Evolutionary conservation across 2,113 vertebrate genomes (phyloP).

Genomic region (Alethe diademata): DNA sequence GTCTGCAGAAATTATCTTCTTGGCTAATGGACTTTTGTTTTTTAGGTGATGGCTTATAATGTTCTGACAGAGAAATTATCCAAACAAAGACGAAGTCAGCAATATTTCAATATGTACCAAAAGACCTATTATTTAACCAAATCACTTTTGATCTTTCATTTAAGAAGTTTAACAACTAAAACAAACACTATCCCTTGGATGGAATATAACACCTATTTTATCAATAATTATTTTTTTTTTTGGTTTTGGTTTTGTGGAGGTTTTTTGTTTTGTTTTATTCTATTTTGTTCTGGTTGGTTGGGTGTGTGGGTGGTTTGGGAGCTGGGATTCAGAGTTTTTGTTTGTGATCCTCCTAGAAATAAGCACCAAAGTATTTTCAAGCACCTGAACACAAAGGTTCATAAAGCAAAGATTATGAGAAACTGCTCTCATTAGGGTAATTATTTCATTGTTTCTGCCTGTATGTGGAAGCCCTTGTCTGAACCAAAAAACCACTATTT

Average conservation of each 20-base stretch:
- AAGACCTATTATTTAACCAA: neutral
- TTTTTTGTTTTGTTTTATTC: neutral
- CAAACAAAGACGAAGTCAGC: neutral
- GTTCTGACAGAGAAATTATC: neutral
- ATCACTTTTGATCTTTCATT: neutral
- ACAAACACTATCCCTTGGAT: neutral
- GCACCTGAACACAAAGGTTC: neutral
- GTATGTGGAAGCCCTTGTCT: neutral
- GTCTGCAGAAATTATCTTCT: neutral
- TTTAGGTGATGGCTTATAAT: neutral
- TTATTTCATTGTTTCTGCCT: neutral
- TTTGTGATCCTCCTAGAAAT: neutral
- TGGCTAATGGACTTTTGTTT: neutral
- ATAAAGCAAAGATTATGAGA: neutral
- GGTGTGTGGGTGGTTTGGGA: too few species aligned
- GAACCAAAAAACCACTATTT: neutral
- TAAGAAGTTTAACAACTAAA: neutral
- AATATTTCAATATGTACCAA: neutral
- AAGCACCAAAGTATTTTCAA: neutral
- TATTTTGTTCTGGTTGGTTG: too few species aligned
- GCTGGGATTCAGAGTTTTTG: fast-evolving
- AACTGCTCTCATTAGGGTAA: neutral
- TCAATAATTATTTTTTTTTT: fast-evolving
- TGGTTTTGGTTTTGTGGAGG: neutral
- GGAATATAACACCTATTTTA: fast-evolving